A percentile compares a stretch with the other conserved stretches of the same genome.
These are phyloP conservation scores for Sipha maydis DNA, from an alignment of 2,888 invertebrate genomes.

Conservation along the genomic window DNA sequence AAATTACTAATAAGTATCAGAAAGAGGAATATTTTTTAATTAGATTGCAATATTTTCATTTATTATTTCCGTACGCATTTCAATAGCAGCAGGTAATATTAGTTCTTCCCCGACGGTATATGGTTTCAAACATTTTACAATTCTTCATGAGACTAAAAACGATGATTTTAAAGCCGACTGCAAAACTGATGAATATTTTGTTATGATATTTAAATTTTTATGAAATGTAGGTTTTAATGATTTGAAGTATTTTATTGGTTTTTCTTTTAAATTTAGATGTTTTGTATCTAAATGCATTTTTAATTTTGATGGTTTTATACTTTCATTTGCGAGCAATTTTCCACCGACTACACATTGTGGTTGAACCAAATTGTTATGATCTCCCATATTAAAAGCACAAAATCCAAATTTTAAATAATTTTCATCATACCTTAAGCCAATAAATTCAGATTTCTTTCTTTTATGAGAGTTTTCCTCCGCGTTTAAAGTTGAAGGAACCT, in stretches of 20 bases:
- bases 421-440: conserved; percentile 31
- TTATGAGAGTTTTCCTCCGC: too few species aligned
- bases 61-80: conserved; percentile 23
- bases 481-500: neutral
- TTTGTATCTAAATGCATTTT: neutral
- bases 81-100: conserved; percentile 30
- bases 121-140: too few species aligned
- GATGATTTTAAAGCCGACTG: neutral
- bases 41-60: conserved; percentile 28
- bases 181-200: neutral
- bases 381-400: conserved; percentile 11
- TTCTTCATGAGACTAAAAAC: neutral
- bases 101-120: too few species aligned
- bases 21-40: conserved; percentile 33
- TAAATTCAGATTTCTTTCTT: neutral
- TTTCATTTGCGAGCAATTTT: neutral
- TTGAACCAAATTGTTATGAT: neutral
- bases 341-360: conserved; percentile 6
- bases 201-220: too few species aligned
- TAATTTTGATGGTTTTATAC: neutral
- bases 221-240: too few species aligned
- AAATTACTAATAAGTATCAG: conserved; percentile 28
- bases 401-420: conserved; percentile 41
- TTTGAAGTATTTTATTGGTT: neutral
- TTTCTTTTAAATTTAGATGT: neutral